These are phyloP conservation scores for Amphibalanus amphitrite DNA, from an alignment of 1,140 invertebrate genomes.

Conservation along the genomic window DNA sequence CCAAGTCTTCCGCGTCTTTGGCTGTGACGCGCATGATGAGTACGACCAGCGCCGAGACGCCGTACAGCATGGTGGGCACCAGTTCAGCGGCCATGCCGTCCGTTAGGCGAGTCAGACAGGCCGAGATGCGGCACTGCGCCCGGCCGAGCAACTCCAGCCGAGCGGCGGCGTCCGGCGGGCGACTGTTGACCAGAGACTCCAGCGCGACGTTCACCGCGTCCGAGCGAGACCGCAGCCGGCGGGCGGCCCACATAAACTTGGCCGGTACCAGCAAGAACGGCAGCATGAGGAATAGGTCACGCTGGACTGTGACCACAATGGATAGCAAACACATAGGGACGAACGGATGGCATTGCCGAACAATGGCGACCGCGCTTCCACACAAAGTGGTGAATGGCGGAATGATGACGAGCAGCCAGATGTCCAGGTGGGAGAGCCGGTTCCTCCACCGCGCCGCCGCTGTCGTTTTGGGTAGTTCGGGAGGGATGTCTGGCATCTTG, in stretches of 20 bases:
- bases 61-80: neutral
- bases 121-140: conserved; percentile 4
- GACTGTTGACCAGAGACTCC: neutral
- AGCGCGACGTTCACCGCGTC: neutral
- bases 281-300: neutral
- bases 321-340: neutral
- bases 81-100: neutral
- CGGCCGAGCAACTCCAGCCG: neutral
- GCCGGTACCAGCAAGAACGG: neutral
- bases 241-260: neutral
- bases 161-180: conserved; percentile 26
- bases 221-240: neutral
- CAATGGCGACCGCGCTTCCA: too few species aligned
- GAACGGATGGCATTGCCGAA: neutral
- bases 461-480: neutral
- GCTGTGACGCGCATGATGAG: neutral
- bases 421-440: neutral
- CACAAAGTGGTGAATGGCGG: neutral
- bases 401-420: neutral
- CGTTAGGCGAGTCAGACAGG: neutral
- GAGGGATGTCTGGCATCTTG: neutral
- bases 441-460: neutral
- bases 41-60: conserved; percentile 6
- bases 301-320: neutral
- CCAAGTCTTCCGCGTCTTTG: neutral